Conservation (phyloP, 2,113 vertebrate species). For the Erinaceus europaeus region DNA sequence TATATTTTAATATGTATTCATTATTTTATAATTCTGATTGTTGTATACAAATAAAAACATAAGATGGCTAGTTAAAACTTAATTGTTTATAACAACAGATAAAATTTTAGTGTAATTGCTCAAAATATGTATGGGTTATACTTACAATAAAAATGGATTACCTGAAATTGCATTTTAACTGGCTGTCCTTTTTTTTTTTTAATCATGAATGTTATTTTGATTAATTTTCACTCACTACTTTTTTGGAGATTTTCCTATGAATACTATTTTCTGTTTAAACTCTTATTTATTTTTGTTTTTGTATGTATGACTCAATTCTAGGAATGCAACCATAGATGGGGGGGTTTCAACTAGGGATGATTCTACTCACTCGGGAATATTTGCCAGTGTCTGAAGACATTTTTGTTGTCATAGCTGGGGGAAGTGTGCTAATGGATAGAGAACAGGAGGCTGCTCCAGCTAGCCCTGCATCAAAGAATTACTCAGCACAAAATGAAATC, state of each 20-base stretch:
- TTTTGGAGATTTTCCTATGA: background rate
- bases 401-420: background rate
- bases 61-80: too few species aligned
- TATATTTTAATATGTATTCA: too few species aligned
- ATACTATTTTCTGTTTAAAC: background rate
- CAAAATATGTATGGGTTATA: too few species aligned
- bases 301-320: background rate
- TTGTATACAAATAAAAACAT: too few species aligned
- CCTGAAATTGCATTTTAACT: constrained; percentile 29
- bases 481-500: background rate
- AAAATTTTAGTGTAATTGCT: too few species aligned
- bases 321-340: background rate
- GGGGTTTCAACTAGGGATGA: background rate
- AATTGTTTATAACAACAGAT: too few species aligned
- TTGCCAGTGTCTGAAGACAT: background rate
- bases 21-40: too few species aligned
- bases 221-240: background rate
- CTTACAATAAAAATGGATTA: background rate
- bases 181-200: constrained; percentile 22
- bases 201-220: background rate
- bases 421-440: background rate
- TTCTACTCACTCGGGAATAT: background rate
- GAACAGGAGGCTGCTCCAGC: background rate
- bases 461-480: background rate
- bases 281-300: background rate